Evolutionary conservation across 1,140 invertebrate genomes (phyloP).

Genomic region (Adoxophyes honmai): DNA sequence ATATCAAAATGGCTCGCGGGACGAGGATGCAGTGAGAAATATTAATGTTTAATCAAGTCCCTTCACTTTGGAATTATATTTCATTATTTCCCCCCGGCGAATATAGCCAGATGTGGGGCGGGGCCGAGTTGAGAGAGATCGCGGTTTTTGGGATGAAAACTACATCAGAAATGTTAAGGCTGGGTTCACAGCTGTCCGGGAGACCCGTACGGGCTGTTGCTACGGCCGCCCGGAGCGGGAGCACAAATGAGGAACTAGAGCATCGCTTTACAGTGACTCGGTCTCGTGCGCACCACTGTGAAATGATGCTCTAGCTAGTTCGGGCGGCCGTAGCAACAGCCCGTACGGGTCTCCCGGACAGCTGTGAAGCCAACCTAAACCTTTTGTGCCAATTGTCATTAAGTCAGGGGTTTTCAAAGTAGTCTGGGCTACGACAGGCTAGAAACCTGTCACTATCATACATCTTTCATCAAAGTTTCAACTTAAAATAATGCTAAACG

Average conservation of each 20-base stretch:
- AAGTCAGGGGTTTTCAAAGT: neutral
- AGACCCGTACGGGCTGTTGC: no score
- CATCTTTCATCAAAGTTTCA: no score
- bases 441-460: no score
- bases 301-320: neutral
- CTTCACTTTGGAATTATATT: conserved; percentile 13
- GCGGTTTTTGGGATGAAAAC: neutral
- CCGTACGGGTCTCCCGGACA: no score
- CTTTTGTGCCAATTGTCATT: no score
- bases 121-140: neutral
- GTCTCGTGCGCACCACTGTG: neutral
- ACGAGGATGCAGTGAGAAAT: neutral
- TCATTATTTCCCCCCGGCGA: conserved; percentile 7
- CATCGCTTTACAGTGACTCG: no score
- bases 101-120: neutral
- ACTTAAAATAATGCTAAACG: no score
- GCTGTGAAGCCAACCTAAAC: neutral
- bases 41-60: conserved; percentile 14
- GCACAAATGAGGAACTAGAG: no score
- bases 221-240: no score
- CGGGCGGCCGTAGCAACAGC: no score
- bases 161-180: neutral
- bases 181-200: neutral
- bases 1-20: neutral
- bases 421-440: no score